Conservation (phyloP, 2,113 vertebrate species). For the Poecilia latipinna region DNA sequence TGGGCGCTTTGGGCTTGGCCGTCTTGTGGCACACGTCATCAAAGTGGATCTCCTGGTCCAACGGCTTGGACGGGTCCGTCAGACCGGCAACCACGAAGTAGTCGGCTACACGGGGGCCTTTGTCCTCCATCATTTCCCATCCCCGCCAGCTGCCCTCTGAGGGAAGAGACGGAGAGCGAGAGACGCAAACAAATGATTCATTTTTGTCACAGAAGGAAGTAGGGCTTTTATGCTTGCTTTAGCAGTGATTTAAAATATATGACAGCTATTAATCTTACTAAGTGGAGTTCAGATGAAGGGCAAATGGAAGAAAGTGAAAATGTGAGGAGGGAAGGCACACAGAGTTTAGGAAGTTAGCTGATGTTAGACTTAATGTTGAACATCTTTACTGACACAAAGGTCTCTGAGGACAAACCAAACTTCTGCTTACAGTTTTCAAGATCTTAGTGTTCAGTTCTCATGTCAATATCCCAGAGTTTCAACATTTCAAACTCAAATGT, state of each 20-base stretch:
- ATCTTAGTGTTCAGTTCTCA: background rate
- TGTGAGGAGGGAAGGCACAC: slow-evolving; percentile 8
- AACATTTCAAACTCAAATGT: background rate
- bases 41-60: slow-evolving; percentile 95
- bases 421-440: background rate
- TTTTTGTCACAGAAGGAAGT: slow-evolving; percentile 39
- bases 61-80: slow-evolving; percentile 91
- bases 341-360: slow-evolving; percentile 9
- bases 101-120: slow-evolving; percentile 96
- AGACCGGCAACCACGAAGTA: slow-evolving; percentile 98
- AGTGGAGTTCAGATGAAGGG: slow-evolving; percentile 28
- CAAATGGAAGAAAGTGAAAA: slow-evolving; percentile 23
- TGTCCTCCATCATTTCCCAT: slow-evolving; percentile 98
- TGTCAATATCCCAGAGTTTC: background rate
- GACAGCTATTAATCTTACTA: slow-evolving; percentile 43
- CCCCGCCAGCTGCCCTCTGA: slow-evolving; percentile 70
- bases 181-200: slow-evolving; percentile 13
- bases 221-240: slow-evolving; percentile 28
- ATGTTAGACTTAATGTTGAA: slow-evolving; percentile 19
- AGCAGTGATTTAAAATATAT: slow-evolving; percentile 41
- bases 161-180: slow-evolving; percentile 2
- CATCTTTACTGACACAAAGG: background rate
- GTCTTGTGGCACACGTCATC: slow-evolving; percentile 92
- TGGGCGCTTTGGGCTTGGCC: slow-evolving; percentile 90
- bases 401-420: background rate